Base-by-base conservation (phyloP, 1,140 invertebrate species). In the Rhynchophorus ferrugineus region DNA sequence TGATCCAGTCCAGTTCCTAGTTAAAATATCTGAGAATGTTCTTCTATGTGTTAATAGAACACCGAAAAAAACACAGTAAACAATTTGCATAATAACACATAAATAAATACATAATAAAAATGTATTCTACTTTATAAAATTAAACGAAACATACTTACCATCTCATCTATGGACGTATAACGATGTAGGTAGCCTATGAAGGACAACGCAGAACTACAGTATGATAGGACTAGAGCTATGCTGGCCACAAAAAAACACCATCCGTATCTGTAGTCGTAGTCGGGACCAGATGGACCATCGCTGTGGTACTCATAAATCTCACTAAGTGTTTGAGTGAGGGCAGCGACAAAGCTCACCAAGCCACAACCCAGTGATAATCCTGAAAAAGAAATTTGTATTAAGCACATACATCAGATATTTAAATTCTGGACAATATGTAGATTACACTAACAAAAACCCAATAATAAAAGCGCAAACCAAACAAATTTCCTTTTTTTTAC, bases 201-300 rank as follows among this genome's bases (percentile, higher is more conserved):
- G 36, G 76, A 78, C 45, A 83, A 71, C 14, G 81, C 71, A 1
- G 80, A 83, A 0, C 81, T 78, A 42, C 84, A 64, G 69, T 85
- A 81, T 6, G 81, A 76, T 58, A 81, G 71, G 51, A 85, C 77
- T 52, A 85, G 74, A 34, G 81, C 78, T 33, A 77, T 70, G 19
- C 80, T 78, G 3, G 82, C 81, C 9, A 80, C 73, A 59, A 83
- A 78, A 63, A 85, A 83, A 49, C 81, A 83, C 81, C 81, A 84
- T 37, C 83, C 83, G 64, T 85, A 86, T 17, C 75, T 73, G 67
- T 81, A 82, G 53, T 77, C 73, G 57, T 76, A 79, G 44, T 71
- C 51, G 21, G 61, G 64, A 13, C 57, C 61, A 33, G 58, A 54
- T 17, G 49, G 47, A 21, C 61, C 55, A 44, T 63, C 64, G 39